Conservation (phyloP, 1,140 invertebrate species). For the Lordiphosa clarofinis region DNA sequence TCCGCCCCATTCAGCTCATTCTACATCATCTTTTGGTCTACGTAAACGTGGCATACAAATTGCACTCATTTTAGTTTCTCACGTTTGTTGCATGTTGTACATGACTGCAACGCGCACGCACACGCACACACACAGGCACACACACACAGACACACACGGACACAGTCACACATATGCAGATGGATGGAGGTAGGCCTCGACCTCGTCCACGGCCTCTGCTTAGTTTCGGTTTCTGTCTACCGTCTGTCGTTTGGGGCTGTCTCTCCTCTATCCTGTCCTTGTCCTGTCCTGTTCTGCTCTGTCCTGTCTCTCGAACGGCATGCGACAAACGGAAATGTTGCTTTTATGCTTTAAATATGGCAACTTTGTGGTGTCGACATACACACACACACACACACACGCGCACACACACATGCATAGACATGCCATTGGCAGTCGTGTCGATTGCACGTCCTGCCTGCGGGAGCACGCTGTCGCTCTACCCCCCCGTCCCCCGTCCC, state of each 20-base stretch:
- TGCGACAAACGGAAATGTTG: conserved; percentile 77
- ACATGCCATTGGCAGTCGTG: conserved; percentile 39
- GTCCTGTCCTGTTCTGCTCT: conserved; percentile 16
- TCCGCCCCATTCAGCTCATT: not conserved
- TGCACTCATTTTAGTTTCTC: conserved; percentile 77
- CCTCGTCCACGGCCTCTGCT: conserved; percentile 34
- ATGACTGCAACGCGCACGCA: conserved; percentile 72
- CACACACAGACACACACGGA: too few species aligned
- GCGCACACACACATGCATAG: not conserved
- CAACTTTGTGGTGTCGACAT: conserved; percentile 70
- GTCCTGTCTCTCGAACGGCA: conserved; percentile 50
- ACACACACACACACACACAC: conserved; percentile 14
- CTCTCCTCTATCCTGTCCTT: conserved; percentile 2
- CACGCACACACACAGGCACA: conserved; percentile 38
- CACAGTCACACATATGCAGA: conserved; percentile 4
- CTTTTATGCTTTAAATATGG: conserved; percentile 78
- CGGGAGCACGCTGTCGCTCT: conserved; percentile 17
- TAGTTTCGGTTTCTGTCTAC: conserved; percentile 25
- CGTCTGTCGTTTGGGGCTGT: not conserved
- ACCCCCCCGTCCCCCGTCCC: conserved; percentile 11
- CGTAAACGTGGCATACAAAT: conserved; percentile 74
- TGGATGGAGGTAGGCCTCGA: conserved; percentile 51
- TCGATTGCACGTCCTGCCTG: conserved; percentile 59
- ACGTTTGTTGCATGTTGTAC: conserved; percentile 76
- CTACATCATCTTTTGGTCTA: conserved; percentile 11